These are phyloP conservation scores for Actias luna DNA, from an alignment of 2,888 invertebrate genomes.

Conservation along the genomic window DNA sequence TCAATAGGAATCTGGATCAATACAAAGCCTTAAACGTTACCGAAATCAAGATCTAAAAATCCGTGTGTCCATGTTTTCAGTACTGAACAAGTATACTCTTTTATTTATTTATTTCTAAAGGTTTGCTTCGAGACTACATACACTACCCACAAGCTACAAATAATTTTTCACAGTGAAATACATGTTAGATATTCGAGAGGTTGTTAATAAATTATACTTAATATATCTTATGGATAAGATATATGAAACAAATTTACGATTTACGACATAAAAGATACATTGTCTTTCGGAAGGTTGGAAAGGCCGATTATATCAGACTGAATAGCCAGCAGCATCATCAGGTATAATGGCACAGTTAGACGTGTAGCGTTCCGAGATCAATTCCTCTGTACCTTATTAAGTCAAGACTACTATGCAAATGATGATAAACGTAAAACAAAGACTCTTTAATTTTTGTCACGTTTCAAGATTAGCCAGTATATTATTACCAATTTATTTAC, in stretches of 20 bases:
- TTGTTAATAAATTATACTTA: background rate
- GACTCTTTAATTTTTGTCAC: too few species aligned
- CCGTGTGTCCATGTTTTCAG: conserved; percentile 19
- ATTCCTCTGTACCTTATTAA: too few species aligned
- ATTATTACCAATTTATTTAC: too few species aligned
- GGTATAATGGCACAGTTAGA: too few species aligned
- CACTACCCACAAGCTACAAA: background rate
- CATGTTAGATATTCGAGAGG: background rate
- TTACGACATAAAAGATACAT: background rate
- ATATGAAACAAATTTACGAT: background rate
- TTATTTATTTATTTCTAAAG: background rate
- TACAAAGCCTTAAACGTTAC: conserved; percentile 33
- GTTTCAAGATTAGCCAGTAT: too few species aligned
- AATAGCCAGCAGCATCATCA: too few species aligned
- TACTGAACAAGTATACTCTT: background rate
- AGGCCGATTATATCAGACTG: too few species aligned
- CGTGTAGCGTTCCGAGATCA: too few species aligned
- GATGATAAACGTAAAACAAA: too few species aligned
- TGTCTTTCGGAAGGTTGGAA: too few species aligned
- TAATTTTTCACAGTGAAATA: background rate
- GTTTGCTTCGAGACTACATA: background rate
- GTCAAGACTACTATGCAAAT: too few species aligned
- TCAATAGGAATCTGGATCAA: conserved; percentile 45
- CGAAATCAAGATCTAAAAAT: conserved; percentile 31
- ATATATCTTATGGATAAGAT: too few species aligned